Conservation (phyloP, 2,797 vertebrate genomes). For the Pyrrhura leucotis region DNA sequence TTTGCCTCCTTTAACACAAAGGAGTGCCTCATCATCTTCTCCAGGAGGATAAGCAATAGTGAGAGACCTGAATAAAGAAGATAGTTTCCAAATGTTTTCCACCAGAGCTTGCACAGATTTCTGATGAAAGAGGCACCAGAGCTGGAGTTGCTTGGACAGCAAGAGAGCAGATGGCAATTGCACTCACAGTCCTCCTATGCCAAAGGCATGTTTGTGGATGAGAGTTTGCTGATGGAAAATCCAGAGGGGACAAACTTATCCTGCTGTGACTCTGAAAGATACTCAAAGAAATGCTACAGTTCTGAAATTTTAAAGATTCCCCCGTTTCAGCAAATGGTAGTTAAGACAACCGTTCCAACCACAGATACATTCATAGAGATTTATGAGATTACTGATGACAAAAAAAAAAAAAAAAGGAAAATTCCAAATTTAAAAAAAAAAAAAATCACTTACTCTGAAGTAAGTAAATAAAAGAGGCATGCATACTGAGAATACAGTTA, state of each 20-base stretch:
- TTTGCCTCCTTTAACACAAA: not conserved
- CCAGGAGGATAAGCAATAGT: not conserved
- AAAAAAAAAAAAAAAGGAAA: not conserved
- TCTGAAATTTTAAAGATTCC: not conserved
- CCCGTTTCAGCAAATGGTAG: not conserved
- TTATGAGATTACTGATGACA: not conserved
- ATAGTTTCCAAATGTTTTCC: not conserved
- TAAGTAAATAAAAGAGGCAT: rapidly evolving
- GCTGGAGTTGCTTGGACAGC: not conserved
- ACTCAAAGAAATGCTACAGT: not conserved
- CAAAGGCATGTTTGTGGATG: constrained; percentile 15
- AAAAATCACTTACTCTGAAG: not conserved
- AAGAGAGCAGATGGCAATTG: constrained; percentile 16
- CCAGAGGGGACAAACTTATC: not conserved
- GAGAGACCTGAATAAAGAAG: not conserved
- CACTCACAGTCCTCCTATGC: not conserved
- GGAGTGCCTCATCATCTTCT: not conserved
- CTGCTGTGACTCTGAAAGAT: not conserved
- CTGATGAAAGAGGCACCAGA: constrained; percentile 18
- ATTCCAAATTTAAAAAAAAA: not conserved
- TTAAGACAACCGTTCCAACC: not conserved
- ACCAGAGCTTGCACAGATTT: not conserved
- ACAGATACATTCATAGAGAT: not conserved
- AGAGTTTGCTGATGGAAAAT: constrained; percentile 21
- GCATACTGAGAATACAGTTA: not conserved